These are phyloP conservation scores for Colinus virginianus DNA, from an alignment of 2,113 vertebrate genomes.

Conservation along the genomic window DNA sequence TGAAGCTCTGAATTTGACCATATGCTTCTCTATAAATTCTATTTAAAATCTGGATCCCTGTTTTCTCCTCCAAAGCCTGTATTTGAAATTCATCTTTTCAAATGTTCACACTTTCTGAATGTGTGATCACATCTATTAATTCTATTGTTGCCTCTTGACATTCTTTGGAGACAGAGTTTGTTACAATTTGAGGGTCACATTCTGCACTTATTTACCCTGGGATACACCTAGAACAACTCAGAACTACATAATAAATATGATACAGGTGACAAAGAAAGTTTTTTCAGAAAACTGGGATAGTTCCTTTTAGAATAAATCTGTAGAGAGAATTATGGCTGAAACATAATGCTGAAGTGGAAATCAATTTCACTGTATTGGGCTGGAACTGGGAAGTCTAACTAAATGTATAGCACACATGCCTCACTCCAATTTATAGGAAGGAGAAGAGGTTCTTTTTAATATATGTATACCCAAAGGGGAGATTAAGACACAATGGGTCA, in stretches of 20 bases:
- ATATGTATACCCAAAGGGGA: no score
- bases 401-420: neutral
- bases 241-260: neutral
- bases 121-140: conserved; percentile 19
- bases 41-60: neutral
- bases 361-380: neutral
- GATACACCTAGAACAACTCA: neutral
- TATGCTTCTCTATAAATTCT: neutral
- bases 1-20: neutral
- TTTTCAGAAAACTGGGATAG: neutral
- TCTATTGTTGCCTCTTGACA: neutral
- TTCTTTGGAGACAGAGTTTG: neutral
- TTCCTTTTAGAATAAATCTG: neutral
- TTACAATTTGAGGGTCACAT: neutral
- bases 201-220: neutral
- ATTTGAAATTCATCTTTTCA: conserved; percentile 1
- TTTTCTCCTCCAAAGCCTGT: neutral
- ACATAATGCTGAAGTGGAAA: neutral
- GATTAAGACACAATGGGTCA: no score
- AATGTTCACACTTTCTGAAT: neutral
- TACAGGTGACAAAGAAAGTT: neutral
- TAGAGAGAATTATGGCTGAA: neutral
- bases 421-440: no score
- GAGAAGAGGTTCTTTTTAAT: no score
- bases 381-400: neutral